These are phyloP conservation scores for Pterostichus madidus DNA, from an alignment of 2,888 invertebrate species.

Conservation along the genomic window DNA sequence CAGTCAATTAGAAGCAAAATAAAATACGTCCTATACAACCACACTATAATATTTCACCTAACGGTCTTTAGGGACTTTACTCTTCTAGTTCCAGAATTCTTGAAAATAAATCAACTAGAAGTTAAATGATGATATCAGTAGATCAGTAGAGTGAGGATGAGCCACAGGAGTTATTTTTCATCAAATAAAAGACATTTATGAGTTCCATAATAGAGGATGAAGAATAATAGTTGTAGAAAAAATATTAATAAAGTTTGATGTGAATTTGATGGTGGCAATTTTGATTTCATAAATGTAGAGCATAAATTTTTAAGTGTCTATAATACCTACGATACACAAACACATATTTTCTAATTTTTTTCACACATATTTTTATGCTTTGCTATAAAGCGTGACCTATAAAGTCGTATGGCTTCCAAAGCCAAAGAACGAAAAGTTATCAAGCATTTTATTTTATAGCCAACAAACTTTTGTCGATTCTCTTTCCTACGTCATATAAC, in stretches of 20 bases:
- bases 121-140: too few relatives aligned
- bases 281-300: conserved; percentile 14
- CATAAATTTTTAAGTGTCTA: conserved; percentile 20
- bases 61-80: too few relatives aligned
- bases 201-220: background rate
- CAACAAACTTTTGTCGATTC: conserved; percentile 45
- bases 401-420: conserved; percentile 18
- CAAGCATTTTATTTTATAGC: conserved; percentile 61
- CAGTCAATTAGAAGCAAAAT: too few relatives aligned
- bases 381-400: conserved; percentile 45
- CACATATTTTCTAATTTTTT: conserved; percentile 48
- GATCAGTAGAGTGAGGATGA: too few relatives aligned
- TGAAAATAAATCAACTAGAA: too few relatives aligned
- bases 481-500: conserved; percentile 41
- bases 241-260: conserved; percentile 26
- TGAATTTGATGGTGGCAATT: background rate
- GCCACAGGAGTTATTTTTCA: too few relatives aligned
- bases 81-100: too few relatives aligned
- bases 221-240: conserved; percentile 14
- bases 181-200: background rate
- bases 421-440: conserved; percentile 59
- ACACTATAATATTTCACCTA: too few relatives aligned
- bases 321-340: background rate
- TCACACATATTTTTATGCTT: conserved; percentile 45
- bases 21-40: too few relatives aligned